Evolutionary conservation across 2,888 invertebrate genomes (phyloP).

Genomic region (Drosophila tripunctata): DNA sequence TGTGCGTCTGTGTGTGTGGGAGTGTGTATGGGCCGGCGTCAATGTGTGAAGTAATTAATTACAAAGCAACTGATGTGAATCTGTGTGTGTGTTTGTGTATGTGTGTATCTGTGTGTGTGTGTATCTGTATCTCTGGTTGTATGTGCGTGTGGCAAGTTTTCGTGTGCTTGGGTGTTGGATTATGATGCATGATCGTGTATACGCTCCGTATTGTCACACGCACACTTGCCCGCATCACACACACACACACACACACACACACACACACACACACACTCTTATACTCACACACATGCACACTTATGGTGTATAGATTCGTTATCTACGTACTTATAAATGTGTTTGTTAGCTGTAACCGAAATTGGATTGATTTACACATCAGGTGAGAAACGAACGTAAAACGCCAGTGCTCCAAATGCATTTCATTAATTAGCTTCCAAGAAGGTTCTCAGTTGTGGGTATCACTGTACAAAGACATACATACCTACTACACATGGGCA

Average conservation of each 20-base stretch:
- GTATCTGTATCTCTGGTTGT: constrained; percentile 13
- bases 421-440: constrained; percentile 56
- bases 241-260: constrained; percentile 17
- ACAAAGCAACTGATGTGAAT: constrained; percentile 77
- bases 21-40: constrained; percentile 59
- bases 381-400: constrained; percentile 66
- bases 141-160: constrained; percentile 43
- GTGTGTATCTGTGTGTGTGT: neutral
- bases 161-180: constrained; percentile 68
- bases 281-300: too few species aligned
- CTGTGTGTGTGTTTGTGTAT: constrained; percentile 40
- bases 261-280: constrained; percentile 1
- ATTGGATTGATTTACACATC: constrained; percentile 81
- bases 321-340: constrained; percentile 31
- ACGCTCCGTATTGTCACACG: constrained; percentile 64
- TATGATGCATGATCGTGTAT: constrained; percentile 79
- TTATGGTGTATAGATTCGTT: constrained; percentile 39
- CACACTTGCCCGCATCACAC: constrained; percentile 48
- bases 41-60: constrained; percentile 81
- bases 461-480: neutral
- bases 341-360: constrained; percentile 47
- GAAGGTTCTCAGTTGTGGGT: neutral
- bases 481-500: neutral
- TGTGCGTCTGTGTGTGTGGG: constrained; percentile 29
- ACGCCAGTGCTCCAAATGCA: constrained; percentile 50